phyloP scores from a whole-genome alignment of 2,888 invertebrate species.

The Fabriciana adippe region DNA sequence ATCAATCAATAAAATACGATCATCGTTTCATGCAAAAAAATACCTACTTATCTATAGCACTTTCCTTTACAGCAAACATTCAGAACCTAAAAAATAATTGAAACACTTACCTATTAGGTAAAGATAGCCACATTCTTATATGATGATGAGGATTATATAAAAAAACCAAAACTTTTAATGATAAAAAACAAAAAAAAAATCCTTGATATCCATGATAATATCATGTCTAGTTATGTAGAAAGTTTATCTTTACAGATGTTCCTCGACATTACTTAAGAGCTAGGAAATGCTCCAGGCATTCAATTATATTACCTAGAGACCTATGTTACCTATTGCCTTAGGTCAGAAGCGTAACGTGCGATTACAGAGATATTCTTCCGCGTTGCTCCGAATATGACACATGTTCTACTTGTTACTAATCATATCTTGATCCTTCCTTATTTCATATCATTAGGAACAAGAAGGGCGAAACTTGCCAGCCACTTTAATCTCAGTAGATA shows the following conservation, averaged over 20 bases:
- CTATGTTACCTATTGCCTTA: conserved; percentile 12
- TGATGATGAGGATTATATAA: too few relatives aligned
- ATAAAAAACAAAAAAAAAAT: too few relatives aligned
- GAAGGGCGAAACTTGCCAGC: not conserved
- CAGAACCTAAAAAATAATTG: too few relatives aligned
- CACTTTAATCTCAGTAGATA: not conserved
- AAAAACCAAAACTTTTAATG: too few relatives aligned
- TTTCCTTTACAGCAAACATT: too few relatives aligned
- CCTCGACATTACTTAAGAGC: conserved; percentile 14
- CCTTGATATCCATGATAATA: too few relatives aligned
- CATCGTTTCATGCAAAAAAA: too few relatives aligned
- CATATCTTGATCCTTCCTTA: conserved; percentile 4
- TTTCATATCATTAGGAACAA: not conserved
- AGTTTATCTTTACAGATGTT: not conserved
- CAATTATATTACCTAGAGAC: conserved; percentile 22
- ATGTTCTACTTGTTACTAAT: conserved; percentile 10
- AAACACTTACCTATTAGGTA: too few relatives aligned
- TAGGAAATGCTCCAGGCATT: conserved; percentile 25
- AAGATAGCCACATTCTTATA: too few relatives aligned
- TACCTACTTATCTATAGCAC: too few relatives aligned
- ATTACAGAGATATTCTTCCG: conserved; percentile 23
- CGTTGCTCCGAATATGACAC: conserved; percentile 3
- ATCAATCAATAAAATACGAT: too few relatives aligned
- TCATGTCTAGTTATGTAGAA: too few relatives aligned
- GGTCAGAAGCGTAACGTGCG: conserved; percentile 21